Base-by-base conservation (phyloP, 2,888 invertebrate species). In the Drosophila testacea region DNA sequence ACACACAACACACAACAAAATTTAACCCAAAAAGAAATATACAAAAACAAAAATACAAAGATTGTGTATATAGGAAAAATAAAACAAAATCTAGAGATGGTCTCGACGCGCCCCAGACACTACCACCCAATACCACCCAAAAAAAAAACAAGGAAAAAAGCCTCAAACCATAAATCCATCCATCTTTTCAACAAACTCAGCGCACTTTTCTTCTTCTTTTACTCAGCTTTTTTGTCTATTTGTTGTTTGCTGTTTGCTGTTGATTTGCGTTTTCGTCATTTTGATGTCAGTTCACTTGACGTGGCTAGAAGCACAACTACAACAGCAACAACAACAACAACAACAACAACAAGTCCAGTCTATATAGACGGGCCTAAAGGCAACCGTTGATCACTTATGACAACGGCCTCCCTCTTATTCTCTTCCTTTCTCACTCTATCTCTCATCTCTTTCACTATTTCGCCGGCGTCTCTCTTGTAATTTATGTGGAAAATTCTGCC, bases 201-300 rank as follows among this genome's bases (percentile, higher is more conserved):
- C 59, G 65, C 32, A 52, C 66, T 41, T 42, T 64, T 62, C 61
- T 16, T 16, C 16, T 16, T 16, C 1, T 16, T 16, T 16, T 16
- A 16, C 16, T 65, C 4, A 11, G 32, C 41, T 56, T 54, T 13
- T 63, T 54, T 28, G 52, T 61, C 60, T 42, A 22, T 47, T 65
- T 72, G 65, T 69, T 76, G 67, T 79, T 76, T 70, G 79, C 77
- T 78, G 82, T 85, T 85, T 83, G 81, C 89, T 87, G 85, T 87
- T 85, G 85, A 89, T 85, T 85, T 85, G 85, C 81, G 89, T 85
- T 89, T 89, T 85, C 85, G 85, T 85, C 85, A 85, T 85, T 89
- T 87, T 84, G 75, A 85, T 87, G 89, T 87, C 88, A 84, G 88
- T 78, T 79, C 76, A 79, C 74, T 85, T 85, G 85, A 85, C 89